Conservation (phyloP, 53 echinoderm and acorn worm species). For the Echinometra lucunter region DNA sequence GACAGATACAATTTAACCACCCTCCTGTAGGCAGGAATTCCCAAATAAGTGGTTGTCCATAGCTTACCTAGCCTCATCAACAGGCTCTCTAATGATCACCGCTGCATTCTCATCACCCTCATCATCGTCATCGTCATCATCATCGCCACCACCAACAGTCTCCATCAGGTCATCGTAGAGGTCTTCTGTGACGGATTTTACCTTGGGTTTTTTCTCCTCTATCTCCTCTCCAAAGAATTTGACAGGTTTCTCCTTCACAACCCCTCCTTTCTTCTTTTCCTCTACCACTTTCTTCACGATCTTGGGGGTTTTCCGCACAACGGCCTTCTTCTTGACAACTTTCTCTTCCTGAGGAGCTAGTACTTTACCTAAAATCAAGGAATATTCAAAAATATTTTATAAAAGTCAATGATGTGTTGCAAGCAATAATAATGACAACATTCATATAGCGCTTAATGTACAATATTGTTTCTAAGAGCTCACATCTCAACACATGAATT, state of each 20-base stretch:
- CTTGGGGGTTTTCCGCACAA: slow-evolving; percentile 66
- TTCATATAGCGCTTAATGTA: no score
- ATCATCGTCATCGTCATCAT: slow-evolving; percentile 56
- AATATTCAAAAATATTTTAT: neutral
- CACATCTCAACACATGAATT: no score
- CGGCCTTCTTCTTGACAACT: slow-evolving; percentile 43
- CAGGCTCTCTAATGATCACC: neutral
- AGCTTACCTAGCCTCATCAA: slow-evolving; percentile 41
- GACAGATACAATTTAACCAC: neutral
- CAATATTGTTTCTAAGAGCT: no score
- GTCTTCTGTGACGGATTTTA: slow-evolving; percentile 63
- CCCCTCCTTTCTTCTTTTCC: neutral
- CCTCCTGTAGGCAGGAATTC: no score
- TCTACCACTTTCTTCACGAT: slow-evolving; percentile 46
- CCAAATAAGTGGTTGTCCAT: neutral
- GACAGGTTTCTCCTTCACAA: slow-evolving; percentile 57
- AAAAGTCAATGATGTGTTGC: no score
- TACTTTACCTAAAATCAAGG: slow-evolving; percentile 47
- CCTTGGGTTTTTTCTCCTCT: slow-evolving; percentile 26
- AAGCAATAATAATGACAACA: no score
- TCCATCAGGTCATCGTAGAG: slow-evolving; percentile 63
- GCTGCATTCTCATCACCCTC: slow-evolving; percentile 27
- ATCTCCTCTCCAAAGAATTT: slow-evolving; percentile 60
- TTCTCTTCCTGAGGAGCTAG: slow-evolving; percentile 66
- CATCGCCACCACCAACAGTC: neutral